A percentile compares a stretch with the other conserved stretches of the same genome.
These are phyloP conservation scores for Hippasteria phrygiana DNA, from an alignment of 53 echinoderm and acorn worm species.

Conservation along the genomic window DNA sequence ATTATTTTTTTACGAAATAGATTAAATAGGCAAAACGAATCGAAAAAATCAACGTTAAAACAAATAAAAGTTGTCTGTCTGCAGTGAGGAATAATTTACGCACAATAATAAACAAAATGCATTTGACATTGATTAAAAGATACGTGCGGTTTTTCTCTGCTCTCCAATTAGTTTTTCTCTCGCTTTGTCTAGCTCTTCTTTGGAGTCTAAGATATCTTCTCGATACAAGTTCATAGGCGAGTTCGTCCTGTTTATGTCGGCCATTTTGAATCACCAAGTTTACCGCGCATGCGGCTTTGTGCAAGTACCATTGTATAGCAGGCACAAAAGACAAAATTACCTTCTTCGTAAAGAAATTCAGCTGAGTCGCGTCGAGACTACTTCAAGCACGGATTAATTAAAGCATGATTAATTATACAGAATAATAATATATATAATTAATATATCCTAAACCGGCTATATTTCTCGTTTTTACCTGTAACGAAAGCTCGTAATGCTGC, in stretches of 20 bases:
- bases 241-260: conserved; percentile 94
- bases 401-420: no score
- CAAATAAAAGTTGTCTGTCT: neutral
- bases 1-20: conserved; percentile 31
- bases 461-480: no score
- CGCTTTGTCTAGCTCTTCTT: conserved; percentile 93
- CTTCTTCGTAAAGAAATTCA: no score
- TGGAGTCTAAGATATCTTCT: conserved; percentile 88
- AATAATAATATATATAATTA: no score
- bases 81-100: neutral
- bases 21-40: neutral
- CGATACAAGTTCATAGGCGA: conserved; percentile 97
- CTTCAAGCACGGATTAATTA: neutral
- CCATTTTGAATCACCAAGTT: conserved; percentile 79
- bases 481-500: no score
- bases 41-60: neutral
- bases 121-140: conserved; percentile 56
- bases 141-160: conserved; percentile 89
- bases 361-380: neutral
- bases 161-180: conserved; percentile 75
- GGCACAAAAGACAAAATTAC: conserved; percentile 18
- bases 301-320: neutral
- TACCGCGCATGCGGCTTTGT: conserved; percentile 15
- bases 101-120: neutral
- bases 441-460: no score